A percentile compares a stretch with the other conserved stretches of the same genome.
These are phyloP conservation scores for Cherax destructor DNA, from an alignment of 1,140 invertebrate genomes.

Conservation along the genomic window DNA sequence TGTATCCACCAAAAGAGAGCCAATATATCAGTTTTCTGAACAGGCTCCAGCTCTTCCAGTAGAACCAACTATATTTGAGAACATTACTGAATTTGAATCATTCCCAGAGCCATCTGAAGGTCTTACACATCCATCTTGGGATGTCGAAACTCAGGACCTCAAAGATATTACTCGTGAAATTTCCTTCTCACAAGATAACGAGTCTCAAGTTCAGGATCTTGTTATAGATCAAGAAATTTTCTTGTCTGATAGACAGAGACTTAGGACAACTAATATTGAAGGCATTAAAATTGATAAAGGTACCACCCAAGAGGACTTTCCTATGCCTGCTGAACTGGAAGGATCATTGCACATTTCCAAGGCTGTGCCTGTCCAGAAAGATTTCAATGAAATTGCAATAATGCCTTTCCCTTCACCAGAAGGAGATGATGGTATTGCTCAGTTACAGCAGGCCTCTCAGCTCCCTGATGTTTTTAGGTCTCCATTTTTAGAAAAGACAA, in stretches of 20 bases:
- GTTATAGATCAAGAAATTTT: background rate
- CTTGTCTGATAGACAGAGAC: background rate
- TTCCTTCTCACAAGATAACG: conserved; percentile 21
- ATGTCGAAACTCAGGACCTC: conserved; percentile 16
- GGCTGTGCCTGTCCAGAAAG: background rate
- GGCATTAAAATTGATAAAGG: background rate
- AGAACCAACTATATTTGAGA: background rate
- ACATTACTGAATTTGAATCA: conserved; percentile 18
- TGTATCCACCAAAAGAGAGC: background rate
- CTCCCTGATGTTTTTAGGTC: background rate
- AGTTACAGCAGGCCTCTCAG: background rate
- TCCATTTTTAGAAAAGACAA: conserved; percentile 13
- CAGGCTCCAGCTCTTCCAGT: conserved; percentile 13
- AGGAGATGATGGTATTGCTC: background rate
- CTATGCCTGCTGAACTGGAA: conserved; percentile 29
- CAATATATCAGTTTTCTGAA: background rate
- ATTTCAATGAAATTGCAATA: background rate
- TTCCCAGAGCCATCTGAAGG: conserved; percentile 29
- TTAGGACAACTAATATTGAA: background rate
- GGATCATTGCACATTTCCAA: background rate
- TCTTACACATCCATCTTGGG: conserved; percentile 18
- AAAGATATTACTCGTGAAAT: conserved; percentile 47
- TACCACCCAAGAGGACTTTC: background rate
- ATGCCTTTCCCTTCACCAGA: conserved; percentile 33
- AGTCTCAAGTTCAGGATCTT: conserved; percentile 14